These are phyloP conservation scores for Geothlypis trichas DNA, from an alignment of 2,113 vertebrate species.

Conservation along the genomic window DNA sequence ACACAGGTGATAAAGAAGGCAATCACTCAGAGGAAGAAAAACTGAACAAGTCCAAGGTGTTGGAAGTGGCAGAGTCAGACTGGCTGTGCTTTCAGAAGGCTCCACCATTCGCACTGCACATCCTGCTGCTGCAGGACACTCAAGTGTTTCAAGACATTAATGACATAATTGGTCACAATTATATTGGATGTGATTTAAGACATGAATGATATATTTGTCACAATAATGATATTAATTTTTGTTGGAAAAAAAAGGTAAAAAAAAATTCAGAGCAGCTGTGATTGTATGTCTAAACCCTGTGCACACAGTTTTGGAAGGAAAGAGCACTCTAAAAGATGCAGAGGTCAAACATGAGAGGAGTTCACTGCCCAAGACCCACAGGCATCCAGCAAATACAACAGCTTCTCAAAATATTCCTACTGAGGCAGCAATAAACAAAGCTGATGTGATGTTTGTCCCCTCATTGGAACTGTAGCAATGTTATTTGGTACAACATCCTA, in stretches of 20 bases:
- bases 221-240: background rate
- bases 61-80: background rate
- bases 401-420: background rate
- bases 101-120: fast-evolving
- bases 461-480: fast-evolving
- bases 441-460: background rate
- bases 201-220: fast-evolving
- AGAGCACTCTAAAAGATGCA: fast-evolving
- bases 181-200: too few relatives aligned
- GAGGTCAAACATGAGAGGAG: background rate
- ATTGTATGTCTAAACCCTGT: background rate
- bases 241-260: background rate
- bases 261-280: background rate
- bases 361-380: background rate
- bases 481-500: background rate
- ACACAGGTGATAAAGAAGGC: background rate
- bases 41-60: background rate
- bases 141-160: background rate
- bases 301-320: background rate
- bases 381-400: background rate
- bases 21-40: background rate
- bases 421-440: background rate
- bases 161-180: fast-evolving
- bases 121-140: background rate
- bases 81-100: background rate